Evolutionary conservation across 1,140 invertebrate genomes (phyloP).

Genomic region (Cephus cinctus): DNA sequence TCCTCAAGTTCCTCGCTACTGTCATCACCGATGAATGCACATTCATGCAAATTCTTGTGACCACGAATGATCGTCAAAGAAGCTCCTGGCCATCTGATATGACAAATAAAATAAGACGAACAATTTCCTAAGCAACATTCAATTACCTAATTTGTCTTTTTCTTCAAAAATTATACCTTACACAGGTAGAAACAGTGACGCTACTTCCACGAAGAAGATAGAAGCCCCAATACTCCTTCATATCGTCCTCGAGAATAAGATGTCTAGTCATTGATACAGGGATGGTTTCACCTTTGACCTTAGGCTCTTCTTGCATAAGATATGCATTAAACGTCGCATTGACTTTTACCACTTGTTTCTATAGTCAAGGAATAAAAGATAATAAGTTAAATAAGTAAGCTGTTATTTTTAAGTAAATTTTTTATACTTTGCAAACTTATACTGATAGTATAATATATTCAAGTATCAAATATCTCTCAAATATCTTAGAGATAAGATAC

Average conservation of each 20-base stretch:
- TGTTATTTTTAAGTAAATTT: too few relatives aligned
- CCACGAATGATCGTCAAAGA: constrained; percentile 74
- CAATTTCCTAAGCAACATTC: neutral
- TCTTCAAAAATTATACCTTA: constrained; percentile 56
- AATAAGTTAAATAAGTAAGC: too few relatives aligned
- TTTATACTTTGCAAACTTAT: too few relatives aligned
- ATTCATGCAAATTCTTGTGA: constrained; percentile 73
- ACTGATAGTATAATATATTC: too few relatives aligned
- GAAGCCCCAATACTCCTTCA: constrained; percentile 83
- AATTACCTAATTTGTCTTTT: constrained; percentile 2
- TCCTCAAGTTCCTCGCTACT: constrained; percentile 73
- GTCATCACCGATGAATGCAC: constrained; percentile 77
- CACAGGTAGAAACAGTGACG: constrained; percentile 73
- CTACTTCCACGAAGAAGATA: constrained; percentile 74
- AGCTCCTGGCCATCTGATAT: constrained; percentile 70
- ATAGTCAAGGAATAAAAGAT: too few relatives aligned
- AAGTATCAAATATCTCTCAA: too few relatives aligned
- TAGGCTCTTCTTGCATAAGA: constrained; percentile 63
- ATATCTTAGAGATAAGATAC: too few relatives aligned
- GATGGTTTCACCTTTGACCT: constrained; percentile 56
- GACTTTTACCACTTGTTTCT: constrained; percentile 69
- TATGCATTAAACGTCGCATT: constrained; percentile 78
- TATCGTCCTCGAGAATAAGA: constrained; percentile 71
- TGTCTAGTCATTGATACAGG: constrained; percentile 68
- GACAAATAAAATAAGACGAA: constrained; percentile 2